Percentiles rank a stretch among this genome's conserved stretches.
Conservation (phyloP, 1,140 invertebrate genomes). For the Lordiphosa stackelbergi region DNA sequence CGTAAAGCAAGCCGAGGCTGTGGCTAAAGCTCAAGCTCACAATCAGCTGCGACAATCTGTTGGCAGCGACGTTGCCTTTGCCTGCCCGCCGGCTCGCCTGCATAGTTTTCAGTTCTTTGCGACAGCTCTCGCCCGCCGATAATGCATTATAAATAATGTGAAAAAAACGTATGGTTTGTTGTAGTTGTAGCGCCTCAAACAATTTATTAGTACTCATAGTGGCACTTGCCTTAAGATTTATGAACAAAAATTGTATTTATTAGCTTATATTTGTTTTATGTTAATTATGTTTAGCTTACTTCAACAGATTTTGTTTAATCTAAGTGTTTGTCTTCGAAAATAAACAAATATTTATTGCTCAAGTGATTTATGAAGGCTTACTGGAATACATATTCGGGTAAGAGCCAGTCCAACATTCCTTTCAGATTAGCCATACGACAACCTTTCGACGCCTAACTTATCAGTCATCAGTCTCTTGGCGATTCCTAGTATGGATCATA, state of each 20-base stretch:
- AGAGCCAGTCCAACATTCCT: conserved; percentile 1
- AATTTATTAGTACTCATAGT: conserved; percentile 2
- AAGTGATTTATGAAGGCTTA: conserved; percentile 46
- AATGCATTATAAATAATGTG: conserved; percentile 47
- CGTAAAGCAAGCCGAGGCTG: conserved; percentile 9
- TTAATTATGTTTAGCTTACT: conserved; percentile 56
- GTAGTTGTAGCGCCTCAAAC: conserved; percentile 1
- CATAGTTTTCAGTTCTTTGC: no score
- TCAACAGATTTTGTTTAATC: conserved; percentile 37
- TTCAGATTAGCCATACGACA: not conserved
- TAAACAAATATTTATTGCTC: conserved; percentile 50
- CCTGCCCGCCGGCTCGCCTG: conserved; percentile 9
- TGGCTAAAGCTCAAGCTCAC: conserved; percentile 18
- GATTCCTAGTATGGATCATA: conserved; percentile 29
- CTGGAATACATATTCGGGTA: no score
- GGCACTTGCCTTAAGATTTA: conserved; percentile 37
- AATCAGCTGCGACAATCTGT: conserved; percentile 61
- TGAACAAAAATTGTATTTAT: conserved; percentile 45
- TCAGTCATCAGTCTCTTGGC: conserved; percentile 18
- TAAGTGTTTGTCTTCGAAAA: conserved; percentile 20
- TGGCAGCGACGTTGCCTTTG: conserved; percentile 14
- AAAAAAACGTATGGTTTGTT: conserved; percentile 3
- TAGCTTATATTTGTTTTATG: conserved; percentile 55
- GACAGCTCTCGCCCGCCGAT: conserved; percentile 21
- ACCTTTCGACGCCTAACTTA: conserved; percentile 2